phyloP scores from a whole-genome alignment of 2,797 vertebrate species.

The Gila robusta region DNA sequence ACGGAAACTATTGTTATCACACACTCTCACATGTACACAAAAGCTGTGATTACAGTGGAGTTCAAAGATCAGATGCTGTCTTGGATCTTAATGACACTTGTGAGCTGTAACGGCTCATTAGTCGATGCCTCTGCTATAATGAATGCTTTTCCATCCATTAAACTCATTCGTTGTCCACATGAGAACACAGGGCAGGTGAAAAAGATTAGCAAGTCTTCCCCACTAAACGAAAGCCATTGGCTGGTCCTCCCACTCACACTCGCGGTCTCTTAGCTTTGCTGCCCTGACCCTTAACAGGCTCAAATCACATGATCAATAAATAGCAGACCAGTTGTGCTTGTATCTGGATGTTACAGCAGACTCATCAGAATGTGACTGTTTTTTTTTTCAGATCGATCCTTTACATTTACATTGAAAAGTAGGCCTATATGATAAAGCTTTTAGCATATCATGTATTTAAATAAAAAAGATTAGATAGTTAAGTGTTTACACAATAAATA shows the following conservation, averaged over 20 bases:
- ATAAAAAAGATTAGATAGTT: neutral
- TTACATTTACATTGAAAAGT: neutral
- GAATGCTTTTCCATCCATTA: constrained; percentile 39
- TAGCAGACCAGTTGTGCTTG: neutral
- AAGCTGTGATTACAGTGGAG: constrained; percentile 17
- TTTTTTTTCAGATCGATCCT: neutral
- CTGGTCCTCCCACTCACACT: constrained; percentile 1
- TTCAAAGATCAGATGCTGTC: constrained; percentile 50
- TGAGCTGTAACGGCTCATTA: constrained; percentile 45
- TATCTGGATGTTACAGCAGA: constrained; percentile 19
- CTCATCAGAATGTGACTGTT: neutral
- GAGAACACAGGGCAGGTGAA: constrained; percentile 4
- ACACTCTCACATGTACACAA: constrained; percentile 26
- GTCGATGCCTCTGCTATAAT: constrained; percentile 25
- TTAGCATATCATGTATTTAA: neutral
- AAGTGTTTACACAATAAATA: neutral
- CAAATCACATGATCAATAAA: constrained; percentile 8
- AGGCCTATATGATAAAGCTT: neutral
- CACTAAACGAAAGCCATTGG: neutral
- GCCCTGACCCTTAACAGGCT: constrained; percentile 25
- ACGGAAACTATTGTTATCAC: neutral
- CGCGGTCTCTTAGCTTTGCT: neutral
- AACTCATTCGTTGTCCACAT: constrained; percentile 35
- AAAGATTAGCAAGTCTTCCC: constrained; percentile 10
- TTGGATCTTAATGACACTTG: constrained; percentile 37